A percentile compares a stretch with the other conserved stretches of the same genome.
These are phyloP conservation scores for Phrynocephalus forsythii DNA, from an alignment of 2,797 vertebrate genomes.

Conservation along the genomic window DNA sequence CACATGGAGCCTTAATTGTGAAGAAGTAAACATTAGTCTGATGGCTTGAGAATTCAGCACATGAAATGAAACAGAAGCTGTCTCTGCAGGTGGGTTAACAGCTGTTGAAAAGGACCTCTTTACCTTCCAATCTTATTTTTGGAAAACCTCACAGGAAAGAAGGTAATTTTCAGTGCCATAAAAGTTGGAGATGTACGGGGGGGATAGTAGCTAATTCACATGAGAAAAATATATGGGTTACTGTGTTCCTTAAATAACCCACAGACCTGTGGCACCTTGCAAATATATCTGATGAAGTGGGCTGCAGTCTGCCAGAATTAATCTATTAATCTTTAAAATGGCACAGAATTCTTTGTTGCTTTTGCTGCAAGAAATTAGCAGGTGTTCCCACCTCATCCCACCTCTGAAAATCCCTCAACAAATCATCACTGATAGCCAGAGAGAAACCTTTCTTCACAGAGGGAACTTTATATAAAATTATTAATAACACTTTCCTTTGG, in stretches of 20 bases:
- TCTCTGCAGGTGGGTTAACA: constrained; percentile 79
- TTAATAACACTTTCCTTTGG: no score
- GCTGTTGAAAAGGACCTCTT: constrained; percentile 73
- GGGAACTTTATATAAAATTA: neutral
- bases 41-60: constrained; percentile 73
- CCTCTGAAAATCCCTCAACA: no score
- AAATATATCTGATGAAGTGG: no score
- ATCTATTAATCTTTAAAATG: no score
- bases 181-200: constrained; percentile 59
- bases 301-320: no score
- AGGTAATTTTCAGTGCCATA: constrained; percentile 64
- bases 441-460: neutral
- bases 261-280: no score
- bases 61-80: constrained; percentile 78
- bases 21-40: constrained; percentile 76
- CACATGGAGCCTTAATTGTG: constrained; percentile 71
- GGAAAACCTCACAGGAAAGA: constrained; percentile 45
- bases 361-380: no score
- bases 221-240: constrained; percentile 23
- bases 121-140: constrained; percentile 51
- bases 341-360: no score
- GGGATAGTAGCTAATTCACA: constrained; percentile 60
- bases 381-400: no score
- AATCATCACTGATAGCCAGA: neutral
- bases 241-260: neutral